Evolutionary conservation across 2,113 vertebrate genomes (phyloP).

Genomic region (Corythornis cristatus): DNA sequence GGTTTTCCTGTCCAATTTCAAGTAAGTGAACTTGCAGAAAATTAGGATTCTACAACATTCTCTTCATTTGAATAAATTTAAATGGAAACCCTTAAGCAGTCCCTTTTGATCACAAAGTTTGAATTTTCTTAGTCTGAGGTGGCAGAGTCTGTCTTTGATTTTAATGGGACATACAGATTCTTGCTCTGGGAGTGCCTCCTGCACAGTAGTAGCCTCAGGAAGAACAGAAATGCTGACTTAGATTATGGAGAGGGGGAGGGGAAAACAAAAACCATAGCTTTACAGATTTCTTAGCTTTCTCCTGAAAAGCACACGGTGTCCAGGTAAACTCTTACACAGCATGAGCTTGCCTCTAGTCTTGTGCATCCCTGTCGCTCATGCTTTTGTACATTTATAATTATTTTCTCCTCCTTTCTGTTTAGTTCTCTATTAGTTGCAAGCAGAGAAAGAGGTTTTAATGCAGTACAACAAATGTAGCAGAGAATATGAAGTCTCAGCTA

Average conservation of each 20-base stretch:
- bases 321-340: background rate
- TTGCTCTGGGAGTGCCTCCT: background rate
- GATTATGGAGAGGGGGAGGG: background rate
- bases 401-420: background rate
- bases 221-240: background rate
- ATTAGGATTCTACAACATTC: background rate
- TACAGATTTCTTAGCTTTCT: background rate
- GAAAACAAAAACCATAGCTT: background rate
- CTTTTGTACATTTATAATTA: background rate
- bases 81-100: background rate
- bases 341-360: background rate
- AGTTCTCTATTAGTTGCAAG: background rate
- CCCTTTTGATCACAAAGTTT: background rate
- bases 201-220: background rate
- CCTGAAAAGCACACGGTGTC: background rate
- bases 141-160: background rate
- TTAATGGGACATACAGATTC: background rate
- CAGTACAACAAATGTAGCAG: background rate
- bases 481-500: background rate
- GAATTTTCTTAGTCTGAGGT: background rate
- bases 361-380: background rate
- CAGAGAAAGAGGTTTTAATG: slow-evolving; percentile 36
- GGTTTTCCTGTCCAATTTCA: background rate
- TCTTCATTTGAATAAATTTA: background rate
- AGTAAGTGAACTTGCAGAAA: background rate